A percentile compares a stretch with the other conserved stretches of the same genome.
Evolutionary conservation across 2,888 invertebrate genomes (phyloP).

Genomic region (Cactoblastis cactorum): DNA sequence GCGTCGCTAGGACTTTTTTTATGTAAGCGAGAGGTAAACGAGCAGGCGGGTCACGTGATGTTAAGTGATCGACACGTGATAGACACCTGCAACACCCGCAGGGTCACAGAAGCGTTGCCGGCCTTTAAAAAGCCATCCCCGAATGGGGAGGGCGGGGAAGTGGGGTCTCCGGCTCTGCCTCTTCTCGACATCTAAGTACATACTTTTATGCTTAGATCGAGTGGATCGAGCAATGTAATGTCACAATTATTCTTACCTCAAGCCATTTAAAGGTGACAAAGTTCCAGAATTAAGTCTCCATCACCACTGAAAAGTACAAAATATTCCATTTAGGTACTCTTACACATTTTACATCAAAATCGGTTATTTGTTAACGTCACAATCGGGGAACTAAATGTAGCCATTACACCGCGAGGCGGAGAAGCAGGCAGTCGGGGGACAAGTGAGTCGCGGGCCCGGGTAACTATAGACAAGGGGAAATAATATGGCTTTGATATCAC

Average conservation of each 20-base stretch:
- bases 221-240: neutral
- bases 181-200: too few relatives aligned
- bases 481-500: too few relatives aligned
- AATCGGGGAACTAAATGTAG: neutral
- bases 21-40: too few relatives aligned
- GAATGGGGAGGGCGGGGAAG: too few relatives aligned
- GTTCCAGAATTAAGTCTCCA: neutral
- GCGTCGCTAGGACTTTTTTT: neutral
- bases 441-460: neutral
- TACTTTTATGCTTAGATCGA: too few relatives aligned
- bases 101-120: too few relatives aligned
- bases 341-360: neutral
- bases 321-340: neutral
- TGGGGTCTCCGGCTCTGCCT: too few relatives aligned
- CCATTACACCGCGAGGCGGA: neutral
- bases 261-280: neutral
- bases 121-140: too few relatives aligned
- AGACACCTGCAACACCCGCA: too few relatives aligned
- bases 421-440: neutral
- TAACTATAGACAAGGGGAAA: neutral
- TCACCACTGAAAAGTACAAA: neutral
- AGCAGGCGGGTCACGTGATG: too few relatives aligned
- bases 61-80: too few relatives aligned
- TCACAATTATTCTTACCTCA: neutral
- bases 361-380: slow-evolving; percentile 8